phyloP scores from a whole-genome alignment of 1,140 invertebrate genomes.

The Aricia agestis region DNA sequence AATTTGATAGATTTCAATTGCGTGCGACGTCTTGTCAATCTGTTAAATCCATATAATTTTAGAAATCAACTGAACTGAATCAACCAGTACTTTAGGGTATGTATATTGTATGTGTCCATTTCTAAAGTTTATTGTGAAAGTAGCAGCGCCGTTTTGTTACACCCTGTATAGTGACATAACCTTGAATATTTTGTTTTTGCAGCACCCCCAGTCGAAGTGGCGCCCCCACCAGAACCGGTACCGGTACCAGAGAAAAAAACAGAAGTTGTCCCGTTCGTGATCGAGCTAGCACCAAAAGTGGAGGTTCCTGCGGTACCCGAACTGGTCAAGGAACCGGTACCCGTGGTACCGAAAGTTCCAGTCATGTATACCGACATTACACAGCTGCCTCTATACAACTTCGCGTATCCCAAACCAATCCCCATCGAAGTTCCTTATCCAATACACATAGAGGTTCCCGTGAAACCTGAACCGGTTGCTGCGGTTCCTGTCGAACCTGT shows the following conservation, averaged over 20 bases:
- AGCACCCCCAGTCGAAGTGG: neutral
- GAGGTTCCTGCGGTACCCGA: conserved; percentile 12
- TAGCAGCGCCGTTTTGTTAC: too few relatives aligned
- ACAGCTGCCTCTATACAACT: neutral
- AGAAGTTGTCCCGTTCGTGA: conserved; percentile 10
- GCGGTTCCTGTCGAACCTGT: neutral
- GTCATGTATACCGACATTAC: conserved; percentile 1
- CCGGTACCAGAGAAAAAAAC: conserved; percentile 10
- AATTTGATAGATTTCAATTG: too few relatives aligned
- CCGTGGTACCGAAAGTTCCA: conserved; percentile 22
- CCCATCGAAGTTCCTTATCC: conserved; percentile 5
- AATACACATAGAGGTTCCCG: neutral
- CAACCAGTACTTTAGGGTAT: too few relatives aligned
- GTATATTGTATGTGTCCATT: too few relatives aligned
- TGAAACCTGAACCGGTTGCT: neutral
- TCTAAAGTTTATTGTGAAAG: too few relatives aligned
- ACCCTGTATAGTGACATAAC: too few relatives aligned
- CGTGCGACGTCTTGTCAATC: too few relatives aligned
- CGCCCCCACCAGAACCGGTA: conserved; percentile 1
- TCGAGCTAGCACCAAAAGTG: conserved; percentile 28
- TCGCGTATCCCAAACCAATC: conserved; percentile 9
- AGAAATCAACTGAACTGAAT: too few relatives aligned
- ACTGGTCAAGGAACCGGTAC: conserved; percentile 21
- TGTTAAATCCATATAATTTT: too few relatives aligned
- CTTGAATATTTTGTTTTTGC: too few relatives aligned